Conservation (phyloP, 2,888 invertebrate species). For the Orthosia incerta region DNA sequence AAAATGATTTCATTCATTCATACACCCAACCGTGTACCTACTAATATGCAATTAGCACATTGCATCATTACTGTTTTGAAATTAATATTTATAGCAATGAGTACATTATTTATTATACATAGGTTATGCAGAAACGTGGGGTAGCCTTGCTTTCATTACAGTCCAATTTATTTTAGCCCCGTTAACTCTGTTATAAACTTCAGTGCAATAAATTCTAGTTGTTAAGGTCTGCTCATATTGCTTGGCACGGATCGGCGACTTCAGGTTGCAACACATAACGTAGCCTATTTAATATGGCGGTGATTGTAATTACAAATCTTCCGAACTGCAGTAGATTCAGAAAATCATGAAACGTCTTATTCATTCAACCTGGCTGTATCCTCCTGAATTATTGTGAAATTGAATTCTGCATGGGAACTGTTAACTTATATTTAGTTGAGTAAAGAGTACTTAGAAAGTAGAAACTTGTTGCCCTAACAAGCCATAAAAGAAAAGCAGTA, state of each 20-base stretch:
- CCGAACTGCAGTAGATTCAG: neutral
- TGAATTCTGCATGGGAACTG: neutral
- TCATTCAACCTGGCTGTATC: neutral
- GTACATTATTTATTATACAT: slow-evolving; percentile 54
- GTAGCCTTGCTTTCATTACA: slow-evolving; percentile 72
- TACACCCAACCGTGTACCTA: slow-evolving; percentile 61
- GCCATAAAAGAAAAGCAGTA: slow-evolving; percentile 19
- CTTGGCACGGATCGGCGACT: slow-evolving; percentile 32
- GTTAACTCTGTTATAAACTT: slow-evolving; percentile 62
- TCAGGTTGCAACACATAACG: slow-evolving; percentile 27
- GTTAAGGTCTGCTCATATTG: slow-evolving; percentile 62
- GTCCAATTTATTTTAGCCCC: slow-evolving; percentile 64
- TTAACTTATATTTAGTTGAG: neutral
- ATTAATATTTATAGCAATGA: slow-evolving; percentile 67
- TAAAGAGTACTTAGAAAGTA: neutral
- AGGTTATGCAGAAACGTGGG: slow-evolving; percentile 64
- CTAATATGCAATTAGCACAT: slow-evolving; percentile 62
- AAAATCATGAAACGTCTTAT: neutral
- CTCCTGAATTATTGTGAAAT: neutral
- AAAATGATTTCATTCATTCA: slow-evolving; percentile 64
- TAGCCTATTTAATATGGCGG: slow-evolving; percentile 32
- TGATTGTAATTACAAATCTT: slow-evolving; percentile 10
- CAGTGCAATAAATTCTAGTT: slow-evolving; percentile 64
- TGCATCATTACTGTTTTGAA: slow-evolving; percentile 69
- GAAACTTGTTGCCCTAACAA: neutral